phyloP scores from a whole-genome alignment of 1,140 invertebrate genomes.

The Paraescarpia echinospica region DNA sequence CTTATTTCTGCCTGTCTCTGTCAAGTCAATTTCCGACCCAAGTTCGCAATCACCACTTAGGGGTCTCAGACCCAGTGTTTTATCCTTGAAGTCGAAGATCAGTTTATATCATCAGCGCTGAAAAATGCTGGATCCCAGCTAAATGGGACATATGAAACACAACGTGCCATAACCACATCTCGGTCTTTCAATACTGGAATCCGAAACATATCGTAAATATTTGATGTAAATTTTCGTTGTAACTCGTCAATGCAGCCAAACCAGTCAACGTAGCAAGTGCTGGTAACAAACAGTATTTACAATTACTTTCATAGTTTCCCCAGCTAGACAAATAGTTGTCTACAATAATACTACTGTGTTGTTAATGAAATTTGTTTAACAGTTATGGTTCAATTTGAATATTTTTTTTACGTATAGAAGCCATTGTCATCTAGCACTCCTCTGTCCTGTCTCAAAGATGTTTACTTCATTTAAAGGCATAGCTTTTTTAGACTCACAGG shows the following conservation, averaged over 20 bases:
- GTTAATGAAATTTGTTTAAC: not conserved
- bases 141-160: not conserved
- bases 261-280: not conserved
- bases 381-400: too few species aligned
- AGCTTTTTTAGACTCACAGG: too few species aligned
- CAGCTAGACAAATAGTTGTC: not conserved
- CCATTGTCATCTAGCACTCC: too few species aligned
- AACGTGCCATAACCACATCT: not conserved
- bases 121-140: not conserved
- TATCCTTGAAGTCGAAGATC: not conserved
- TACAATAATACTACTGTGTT: not conserved
- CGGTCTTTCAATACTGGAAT: not conserved
- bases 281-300: not conserved
- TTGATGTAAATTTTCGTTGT: not conserved
- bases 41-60: not conserved
- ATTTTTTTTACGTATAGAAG: too few species aligned
- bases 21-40: not conserved
- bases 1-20: not conserved
- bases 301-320: not conserved
- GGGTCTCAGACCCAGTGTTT: not conserved
- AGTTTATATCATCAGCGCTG: not conserved
- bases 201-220: not conserved
- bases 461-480: too few species aligned
- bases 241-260: not conserved
- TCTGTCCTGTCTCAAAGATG: too few species aligned